A percentile compares a stretch with the other conserved stretches of the same genome.
phyloP scores from a whole-genome alignment of 2,888 invertebrate species.

The Gymnoscelis rufifasciata region DNA sequence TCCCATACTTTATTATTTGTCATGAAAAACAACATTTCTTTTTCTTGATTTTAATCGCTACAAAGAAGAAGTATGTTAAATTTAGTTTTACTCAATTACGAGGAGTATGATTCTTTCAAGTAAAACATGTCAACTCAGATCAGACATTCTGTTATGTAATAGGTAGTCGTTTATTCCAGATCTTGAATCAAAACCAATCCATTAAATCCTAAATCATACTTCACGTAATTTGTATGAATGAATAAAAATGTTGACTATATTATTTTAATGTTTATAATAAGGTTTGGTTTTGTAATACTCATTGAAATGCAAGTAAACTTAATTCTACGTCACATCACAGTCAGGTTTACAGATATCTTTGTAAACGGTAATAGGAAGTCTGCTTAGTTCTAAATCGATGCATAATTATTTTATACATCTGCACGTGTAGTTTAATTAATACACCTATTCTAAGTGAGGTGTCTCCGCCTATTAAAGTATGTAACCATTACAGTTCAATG shows the following conservation, averaged over 20 bases:
- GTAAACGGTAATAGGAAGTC: slow-evolving; percentile 51
- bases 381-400: slow-evolving; percentile 71
- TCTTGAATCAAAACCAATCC: slow-evolving; percentile 1
- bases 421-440: slow-evolving; percentile 74
- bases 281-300: slow-evolving; percentile 58
- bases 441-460: slow-evolving; percentile 74
- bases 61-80: too few species aligned
- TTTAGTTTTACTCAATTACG: too few species aligned
- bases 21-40: too few species aligned
- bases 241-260: slow-evolving; percentile 30
- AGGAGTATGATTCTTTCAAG: too few species aligned
- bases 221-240: neutral
- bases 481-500: slow-evolving; percentile 73
- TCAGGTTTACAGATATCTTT: slow-evolving; percentile 44
- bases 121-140: too few species aligned
- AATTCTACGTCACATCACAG: slow-evolving; percentile 67
- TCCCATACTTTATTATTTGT: too few species aligned
- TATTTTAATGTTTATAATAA: slow-evolving; percentile 29
- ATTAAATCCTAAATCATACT: neutral
- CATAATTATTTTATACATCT: slow-evolving; percentile 75
- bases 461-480: slow-evolving; percentile 77
- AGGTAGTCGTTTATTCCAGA: neutral
- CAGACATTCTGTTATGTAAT: too few species aligned
- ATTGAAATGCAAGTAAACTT: slow-evolving; percentile 49
- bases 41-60: too few species aligned